Evolutionary conservation across 2,888 invertebrate genomes (phyloP).

Genomic region (Drosophila anceps): DNA sequence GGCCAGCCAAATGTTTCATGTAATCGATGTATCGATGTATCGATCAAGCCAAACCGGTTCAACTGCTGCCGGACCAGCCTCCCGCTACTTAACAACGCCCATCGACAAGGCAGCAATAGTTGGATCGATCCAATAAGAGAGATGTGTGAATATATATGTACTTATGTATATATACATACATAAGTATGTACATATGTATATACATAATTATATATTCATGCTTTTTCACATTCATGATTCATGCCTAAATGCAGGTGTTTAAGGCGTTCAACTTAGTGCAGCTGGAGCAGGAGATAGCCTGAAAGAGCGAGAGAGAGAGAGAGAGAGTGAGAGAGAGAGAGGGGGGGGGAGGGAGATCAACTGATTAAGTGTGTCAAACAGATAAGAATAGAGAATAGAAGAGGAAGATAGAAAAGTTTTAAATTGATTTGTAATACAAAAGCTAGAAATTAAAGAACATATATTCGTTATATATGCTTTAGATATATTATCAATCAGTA

Average conservation of each 20-base stretch:
- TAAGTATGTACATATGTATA: neutral
- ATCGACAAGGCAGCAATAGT: constrained; percentile 3
- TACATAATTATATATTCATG: constrained; percentile 5
- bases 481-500: too few species aligned
- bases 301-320: neutral
- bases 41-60: neutral
- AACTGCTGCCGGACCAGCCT: neutral
- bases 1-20: neutral
- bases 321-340: neutral
- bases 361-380: neutral
- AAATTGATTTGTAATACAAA: neutral
- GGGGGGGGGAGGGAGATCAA: neutral
- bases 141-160: neutral
- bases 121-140: too few species aligned
- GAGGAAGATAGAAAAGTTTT: neutral
- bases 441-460: neutral
- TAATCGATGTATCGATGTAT: neutral
- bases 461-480: neutral
- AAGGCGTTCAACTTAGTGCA: constrained; percentile 1
- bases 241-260: constrained; percentile 30
- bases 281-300: neutral
- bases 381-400: neutral
- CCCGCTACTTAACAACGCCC: neutral
- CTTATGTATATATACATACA: neutral
- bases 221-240: constrained; percentile 23